These are phyloP conservation scores for Oreochromis grahami DNA, from an alignment of 2,797 vertebrate species.

Conservation along the genomic window DNA sequence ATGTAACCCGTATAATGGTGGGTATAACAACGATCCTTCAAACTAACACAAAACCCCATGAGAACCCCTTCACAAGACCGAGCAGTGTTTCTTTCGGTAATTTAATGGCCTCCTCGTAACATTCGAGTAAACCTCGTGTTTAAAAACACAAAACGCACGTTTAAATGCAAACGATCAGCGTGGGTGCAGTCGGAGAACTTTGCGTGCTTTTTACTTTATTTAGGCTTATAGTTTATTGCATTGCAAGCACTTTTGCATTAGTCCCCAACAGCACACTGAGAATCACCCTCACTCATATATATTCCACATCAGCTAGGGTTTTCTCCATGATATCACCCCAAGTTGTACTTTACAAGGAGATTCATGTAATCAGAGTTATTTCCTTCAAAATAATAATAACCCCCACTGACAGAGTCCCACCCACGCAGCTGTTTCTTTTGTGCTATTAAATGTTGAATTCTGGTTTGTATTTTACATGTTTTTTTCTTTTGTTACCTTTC, in stretches of 20 bases:
- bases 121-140: neutral
- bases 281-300: neutral
- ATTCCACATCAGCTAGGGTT: neutral
- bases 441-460: neutral
- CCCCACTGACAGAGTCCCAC: too few relatives aligned
- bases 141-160: neutral
- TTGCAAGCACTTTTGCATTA: neutral
- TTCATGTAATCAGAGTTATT: neutral
- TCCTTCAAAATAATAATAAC: neutral
- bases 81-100: neutral
- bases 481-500: neutral
- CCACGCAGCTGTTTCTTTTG: neutral
- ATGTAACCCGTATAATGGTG: neutral
- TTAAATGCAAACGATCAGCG: neutral
- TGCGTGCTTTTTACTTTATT: neutral
- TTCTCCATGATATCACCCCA: neutral
- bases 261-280: neutral
- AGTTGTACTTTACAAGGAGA: neutral
- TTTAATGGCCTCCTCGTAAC: neutral
- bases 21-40: neutral
- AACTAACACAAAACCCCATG: neutral
- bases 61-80: neutral
- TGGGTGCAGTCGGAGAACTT: neutral
- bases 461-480: neutral
- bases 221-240: neutral